Percentiles rank a stretch among this genome's conserved stretches.
These are phyloP conservation scores for Zygogramma bicolorata DNA, from an alignment of 2,888 invertebrate genomes.

Conservation along the genomic window DNA sequence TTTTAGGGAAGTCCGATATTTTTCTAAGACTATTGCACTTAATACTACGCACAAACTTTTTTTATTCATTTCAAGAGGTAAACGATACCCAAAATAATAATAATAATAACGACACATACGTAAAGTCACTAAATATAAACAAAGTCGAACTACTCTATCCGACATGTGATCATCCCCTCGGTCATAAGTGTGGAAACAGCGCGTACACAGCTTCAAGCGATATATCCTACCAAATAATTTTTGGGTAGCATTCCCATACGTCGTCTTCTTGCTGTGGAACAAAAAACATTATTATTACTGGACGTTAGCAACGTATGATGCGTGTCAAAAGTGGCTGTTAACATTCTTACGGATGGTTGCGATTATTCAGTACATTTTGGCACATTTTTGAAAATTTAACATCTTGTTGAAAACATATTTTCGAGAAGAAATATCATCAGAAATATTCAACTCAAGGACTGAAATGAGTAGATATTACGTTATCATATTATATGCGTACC, in stretches of 20 bases:
- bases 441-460: too few species aligned
- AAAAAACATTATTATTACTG: slow-evolving; percentile 38
- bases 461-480: too few species aligned
- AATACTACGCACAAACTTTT: neutral
- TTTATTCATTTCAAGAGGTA: slow-evolving; percentile 15
- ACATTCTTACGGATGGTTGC: too few species aligned
- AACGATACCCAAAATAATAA: slow-evolving; percentile 44
- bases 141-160: slow-evolving; percentile 38
- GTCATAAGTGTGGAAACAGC: slow-evolving; percentile 50
- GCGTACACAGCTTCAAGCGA: slow-evolving; percentile 44
- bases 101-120: slow-evolving; percentile 52
- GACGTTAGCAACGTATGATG: too few species aligned
- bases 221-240: slow-evolving; percentile 83
- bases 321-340: too few species aligned
- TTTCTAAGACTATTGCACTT: slow-evolving; percentile 34
- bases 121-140: slow-evolving; percentile 31
- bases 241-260: slow-evolving; percentile 84
- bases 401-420: too few species aligned
- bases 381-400: too few species aligned
- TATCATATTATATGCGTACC: too few species aligned
- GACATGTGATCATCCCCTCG: slow-evolving; percentile 49
- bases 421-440: too few species aligned
- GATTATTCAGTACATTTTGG: too few species aligned
- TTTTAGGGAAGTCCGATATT: neutral
- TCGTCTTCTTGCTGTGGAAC: slow-evolving; percentile 78